Conservation (phyloP, 2,888 invertebrate species). For the Fabriciana adippe region DNA sequence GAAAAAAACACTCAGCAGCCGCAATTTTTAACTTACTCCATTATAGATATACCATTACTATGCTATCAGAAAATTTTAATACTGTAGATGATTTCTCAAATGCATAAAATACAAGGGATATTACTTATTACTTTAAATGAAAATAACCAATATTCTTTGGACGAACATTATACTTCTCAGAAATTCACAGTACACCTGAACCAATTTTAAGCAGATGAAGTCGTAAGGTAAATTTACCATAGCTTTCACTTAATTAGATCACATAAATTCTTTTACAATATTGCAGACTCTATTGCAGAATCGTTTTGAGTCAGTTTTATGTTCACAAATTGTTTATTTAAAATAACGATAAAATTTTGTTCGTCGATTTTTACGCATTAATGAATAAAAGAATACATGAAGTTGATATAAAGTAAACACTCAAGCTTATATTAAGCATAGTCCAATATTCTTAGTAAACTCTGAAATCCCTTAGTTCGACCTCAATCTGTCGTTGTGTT, state of each 20-base stretch:
- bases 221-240: constrained; percentile 2
- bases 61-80: background rate
- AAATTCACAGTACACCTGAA: constrained; percentile 1
- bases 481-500: background rate
- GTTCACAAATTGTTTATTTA: too few relatives aligned
- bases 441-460: background rate
- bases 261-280: background rate
- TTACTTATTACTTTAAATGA: too few relatives aligned
- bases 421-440: background rate
- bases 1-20: constrained; percentile 4
- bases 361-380: too few relatives aligned
- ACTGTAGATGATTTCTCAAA: too few relatives aligned
- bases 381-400: too few relatives aligned
- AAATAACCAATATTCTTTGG: too few relatives aligned
- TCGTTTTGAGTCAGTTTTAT: background rate
- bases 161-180: background rate
- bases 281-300: background rate
- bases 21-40: background rate
- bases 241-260: constrained; percentile 1
- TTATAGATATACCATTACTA: background rate
- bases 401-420: too few relatives aligned
- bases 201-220: background rate
- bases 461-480: background rate
- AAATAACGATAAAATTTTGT: too few relatives aligned
- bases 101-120: too few relatives aligned